Evolutionary conservation across 92 coral and sea anemone genomes (phyloP), one percentile per base, ranked within the genome.

Genomic region (Parazoanthus swiftii): DNA sequence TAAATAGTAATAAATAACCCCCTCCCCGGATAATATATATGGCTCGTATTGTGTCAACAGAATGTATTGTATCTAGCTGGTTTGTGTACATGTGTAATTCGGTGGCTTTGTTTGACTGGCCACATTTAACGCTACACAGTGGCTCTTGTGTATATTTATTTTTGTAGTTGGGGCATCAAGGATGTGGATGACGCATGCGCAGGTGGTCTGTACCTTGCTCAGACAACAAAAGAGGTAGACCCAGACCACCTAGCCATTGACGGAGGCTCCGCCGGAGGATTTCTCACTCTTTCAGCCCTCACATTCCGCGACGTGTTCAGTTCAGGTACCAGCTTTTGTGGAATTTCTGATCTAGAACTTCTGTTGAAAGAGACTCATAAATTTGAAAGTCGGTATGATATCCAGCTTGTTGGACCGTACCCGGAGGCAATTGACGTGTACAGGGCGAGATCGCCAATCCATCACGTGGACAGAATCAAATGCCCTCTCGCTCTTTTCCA

Each of bases 221-320:
- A 92, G 39, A 79, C 87, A 26, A 90, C 91, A 48, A 94, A 94
- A 76, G 94, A 89, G 70, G 98, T 88, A n/a, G 98, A 96, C 77
- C 85, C 85, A 56, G 85, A 88, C 37, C 90, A 81, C 70, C 89
- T 96, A 86, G 81, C 92, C 14, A 96, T 96, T 46, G 98, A 94
- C 67, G 98, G 98, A 26, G 98, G 98, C 23, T 96, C 98, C 0
- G 98, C 98, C 0, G 98, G 98, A 23, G 98, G 98, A 13, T 96
- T 88, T 77, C 91, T 93, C 20, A 93, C 98, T 42, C 89, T 96
- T 1, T 87, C 96, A 65, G 92, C 91, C 33, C 88, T 96, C 1
- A 96, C 98, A 23, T 95, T 93, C 87, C 94, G 91, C 54, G 90
- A 92, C 23, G 98, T 93, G 68, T 96, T 96, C 68, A 94, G 88